phyloP scores from a whole-genome alignment of 2,888 invertebrate genomes.

The Crioceris asparagi region DNA sequence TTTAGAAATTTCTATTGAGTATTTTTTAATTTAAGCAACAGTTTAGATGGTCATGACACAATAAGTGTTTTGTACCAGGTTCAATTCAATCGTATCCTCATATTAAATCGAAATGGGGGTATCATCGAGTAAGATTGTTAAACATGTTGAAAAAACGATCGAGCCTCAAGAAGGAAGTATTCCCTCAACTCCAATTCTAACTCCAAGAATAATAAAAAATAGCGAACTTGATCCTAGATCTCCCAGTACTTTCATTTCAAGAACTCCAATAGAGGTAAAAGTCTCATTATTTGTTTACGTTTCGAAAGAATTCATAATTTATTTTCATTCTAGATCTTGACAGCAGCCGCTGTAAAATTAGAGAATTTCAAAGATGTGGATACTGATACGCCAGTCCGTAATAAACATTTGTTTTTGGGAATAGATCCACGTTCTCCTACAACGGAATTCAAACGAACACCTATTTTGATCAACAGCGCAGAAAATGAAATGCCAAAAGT shows the following conservation, averaged over 20 bases:
- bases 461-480: constrained; percentile 34
- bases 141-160: constrained; percentile 14
- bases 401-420: constrained; percentile 15
- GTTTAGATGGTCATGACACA: no score
- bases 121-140: constrained; percentile 21
- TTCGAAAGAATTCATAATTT: background rate
- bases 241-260: constrained; percentile 46
- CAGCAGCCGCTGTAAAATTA: constrained; percentile 16
- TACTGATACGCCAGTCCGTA: constrained; percentile 15
- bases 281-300: background rate
- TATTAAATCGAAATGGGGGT: constrained; percentile 21
- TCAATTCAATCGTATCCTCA: no score
- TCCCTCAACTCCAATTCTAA: constrained; percentile 24
- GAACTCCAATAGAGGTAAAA: constrained; percentile 50
- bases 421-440: constrained; percentile 48
- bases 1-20: no score
- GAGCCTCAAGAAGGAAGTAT: constrained; percentile 15
- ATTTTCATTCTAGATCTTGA: constrained; percentile 15
- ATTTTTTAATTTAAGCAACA: no score
- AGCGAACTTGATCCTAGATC: constrained; percentile 45
- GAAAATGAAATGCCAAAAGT: constrained; percentile 19
- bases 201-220: constrained; percentile 16
- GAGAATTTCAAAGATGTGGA: constrained; percentile 9
- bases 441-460: constrained; percentile 49
- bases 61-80: no score